Conservation (phyloP, 2,888 invertebrate species). For the Epirrhoe alternata region DNA sequence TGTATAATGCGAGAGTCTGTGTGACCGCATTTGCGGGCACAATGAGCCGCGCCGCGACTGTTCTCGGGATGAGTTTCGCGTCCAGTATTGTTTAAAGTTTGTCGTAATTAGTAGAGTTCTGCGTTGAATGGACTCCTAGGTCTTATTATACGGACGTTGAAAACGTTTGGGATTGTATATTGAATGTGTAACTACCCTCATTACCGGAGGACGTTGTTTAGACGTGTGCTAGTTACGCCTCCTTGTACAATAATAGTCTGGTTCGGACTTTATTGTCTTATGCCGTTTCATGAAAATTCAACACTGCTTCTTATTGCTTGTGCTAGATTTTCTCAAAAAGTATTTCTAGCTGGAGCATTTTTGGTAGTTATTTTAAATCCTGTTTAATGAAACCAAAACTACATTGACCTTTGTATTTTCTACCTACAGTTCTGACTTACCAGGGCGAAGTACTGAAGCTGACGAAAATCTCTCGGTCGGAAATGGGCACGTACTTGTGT, state of each 20-base stretch:
- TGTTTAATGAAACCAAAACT: background rate
- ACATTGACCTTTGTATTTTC: conserved; percentile 14
- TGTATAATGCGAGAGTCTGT: conserved; percentile 78
- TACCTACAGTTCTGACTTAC: conserved; percentile 87
- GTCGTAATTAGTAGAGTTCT: conserved; percentile 83
- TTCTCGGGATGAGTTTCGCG: conserved; percentile 80
- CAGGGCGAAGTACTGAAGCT: conserved; percentile 93
- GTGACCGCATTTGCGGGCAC: conserved; percentile 81
- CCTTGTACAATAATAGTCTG: conserved; percentile 19
- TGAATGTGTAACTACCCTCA: conserved; percentile 43
- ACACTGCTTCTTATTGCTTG: background rate
- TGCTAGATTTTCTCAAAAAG: background rate
- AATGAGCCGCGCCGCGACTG: conserved; percentile 77
- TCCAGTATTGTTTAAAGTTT: conserved; percentile 85
- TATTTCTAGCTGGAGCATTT: background rate
- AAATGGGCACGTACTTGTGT: conserved; percentile 97
- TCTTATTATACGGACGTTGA: conserved; percentile 70
- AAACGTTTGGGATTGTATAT: conserved; percentile 49
- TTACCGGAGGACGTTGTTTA: conserved; percentile 34
- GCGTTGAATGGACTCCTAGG: conserved; percentile 77
- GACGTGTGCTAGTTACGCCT: conserved; percentile 28
- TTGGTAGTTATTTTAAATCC: too few relatives aligned
- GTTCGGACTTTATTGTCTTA: conserved; percentile 14
- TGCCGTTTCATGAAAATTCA: background rate
- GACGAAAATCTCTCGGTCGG: conserved; percentile 93